Percentiles rank a stretch among this genome's conserved stretches.
These are phyloP conservation scores for Trichacis sp. DNA, from an alignment of 2,888 invertebrate genomes.

Conservation along the genomic window DNA sequence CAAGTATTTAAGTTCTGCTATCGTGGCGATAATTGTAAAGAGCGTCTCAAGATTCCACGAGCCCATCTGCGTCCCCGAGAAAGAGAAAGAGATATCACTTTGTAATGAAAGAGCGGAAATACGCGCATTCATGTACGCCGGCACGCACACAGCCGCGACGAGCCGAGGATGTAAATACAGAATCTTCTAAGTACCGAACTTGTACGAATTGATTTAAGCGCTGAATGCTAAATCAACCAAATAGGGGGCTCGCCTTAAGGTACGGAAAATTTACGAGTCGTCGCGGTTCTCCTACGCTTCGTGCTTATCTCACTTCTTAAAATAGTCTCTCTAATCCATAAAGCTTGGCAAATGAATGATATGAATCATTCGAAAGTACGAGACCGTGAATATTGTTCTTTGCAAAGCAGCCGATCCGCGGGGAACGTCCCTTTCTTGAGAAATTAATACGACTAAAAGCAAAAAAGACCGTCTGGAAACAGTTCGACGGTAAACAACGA, in stretches of 20 bases:
- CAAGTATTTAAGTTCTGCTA: slow-evolving; percentile 59
- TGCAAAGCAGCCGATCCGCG: background rate
- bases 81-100: slow-evolving; percentile 38
- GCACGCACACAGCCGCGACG: slow-evolving; percentile 29
- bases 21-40: slow-evolving; percentile 68
- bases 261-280: slow-evolving; percentile 59
- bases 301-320: slow-evolving; percentile 4
- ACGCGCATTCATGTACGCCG: slow-evolving; percentile 4
- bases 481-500: no score
- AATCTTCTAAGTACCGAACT: slow-evolving; percentile 68
- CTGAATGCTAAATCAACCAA: slow-evolving; percentile 69
- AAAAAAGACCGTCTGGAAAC: slow-evolving; percentile 23
- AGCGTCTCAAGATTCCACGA: slow-evolving; percentile 65
- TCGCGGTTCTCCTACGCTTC: slow-evolving; percentile 22
- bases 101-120: slow-evolving; percentile 40
- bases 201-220: slow-evolving; percentile 69
- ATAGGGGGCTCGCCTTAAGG: slow-evolving; percentile 53
- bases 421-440: background rate
- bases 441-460: slow-evolving; percentile 20
- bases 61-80: slow-evolving; percentile 66
- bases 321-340: slow-evolving; percentile 4
- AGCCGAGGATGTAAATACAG: slow-evolving; percentile 60
- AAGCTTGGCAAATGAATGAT: slow-evolving; percentile 3
- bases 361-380: background rate
- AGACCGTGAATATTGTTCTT: background rate